phyloP scores from a whole-genome alignment of 2,888 invertebrate species.

The Melikaiella ostensackeni region DNA sequence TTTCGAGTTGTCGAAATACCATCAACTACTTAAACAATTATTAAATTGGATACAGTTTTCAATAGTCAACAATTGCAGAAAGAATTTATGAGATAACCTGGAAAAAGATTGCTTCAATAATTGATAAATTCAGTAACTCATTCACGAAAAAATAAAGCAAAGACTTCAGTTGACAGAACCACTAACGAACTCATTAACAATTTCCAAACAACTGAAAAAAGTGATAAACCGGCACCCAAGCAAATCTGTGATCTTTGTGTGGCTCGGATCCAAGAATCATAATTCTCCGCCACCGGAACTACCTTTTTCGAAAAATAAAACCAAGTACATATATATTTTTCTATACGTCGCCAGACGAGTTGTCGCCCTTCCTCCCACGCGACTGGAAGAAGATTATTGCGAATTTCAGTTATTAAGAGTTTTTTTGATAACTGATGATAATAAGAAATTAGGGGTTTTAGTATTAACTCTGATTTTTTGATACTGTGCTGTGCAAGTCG shows the following conservation, averaged over 20 bases:
- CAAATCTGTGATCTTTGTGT: constrained; percentile 29
- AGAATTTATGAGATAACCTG: background rate
- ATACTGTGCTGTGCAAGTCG: constrained; percentile 29
- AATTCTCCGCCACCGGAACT: background rate
- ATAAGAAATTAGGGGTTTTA: background rate
- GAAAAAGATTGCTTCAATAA: background rate
- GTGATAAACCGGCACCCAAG: constrained; percentile 26
- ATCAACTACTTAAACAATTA: background rate
- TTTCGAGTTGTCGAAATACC: background rate
- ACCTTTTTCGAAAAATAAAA: constrained; percentile 12
- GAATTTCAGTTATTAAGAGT: constrained; percentile 11
- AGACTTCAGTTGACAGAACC: background rate
- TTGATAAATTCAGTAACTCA: background rate
- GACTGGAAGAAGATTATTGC: background rate
- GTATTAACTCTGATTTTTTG: constrained; percentile 2
- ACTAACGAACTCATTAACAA: too few relatives aligned
- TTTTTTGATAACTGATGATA: constrained; percentile 10
- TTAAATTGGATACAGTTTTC: background rate
- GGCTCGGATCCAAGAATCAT: constrained; percentile 1
- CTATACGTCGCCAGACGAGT: constrained; percentile 29
- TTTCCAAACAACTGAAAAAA: constrained; percentile 1
- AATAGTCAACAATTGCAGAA: background rate
- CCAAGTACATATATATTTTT: constrained; percentile 19
- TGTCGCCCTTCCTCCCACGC: constrained; percentile 24
- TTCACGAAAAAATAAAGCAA: background rate